Evolutionary conservation across 2,113 vertebrate species (phyloP), one percentile per base, ranked within the genome.

Genomic region (Notothenia coriiceps): DNA sequence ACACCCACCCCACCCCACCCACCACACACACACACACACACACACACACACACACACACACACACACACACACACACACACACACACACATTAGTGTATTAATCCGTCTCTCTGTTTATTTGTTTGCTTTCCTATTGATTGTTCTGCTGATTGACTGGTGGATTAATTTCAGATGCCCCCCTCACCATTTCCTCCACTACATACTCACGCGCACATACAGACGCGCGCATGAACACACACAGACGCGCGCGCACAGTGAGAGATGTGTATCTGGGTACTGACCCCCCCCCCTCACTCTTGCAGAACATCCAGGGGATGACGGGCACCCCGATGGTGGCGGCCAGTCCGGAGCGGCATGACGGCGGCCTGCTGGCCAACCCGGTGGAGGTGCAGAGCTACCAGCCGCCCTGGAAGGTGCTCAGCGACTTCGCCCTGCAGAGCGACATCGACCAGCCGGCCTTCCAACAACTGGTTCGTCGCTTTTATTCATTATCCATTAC

Each of bases 241-340:
- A 13, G 10, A n/a, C 35, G 35, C 35, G 35, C 35, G 35, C 35
- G 35, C 13, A 18, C 51, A 47, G 9, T 63, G 9, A 55, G 2
- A 9, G 11, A 14, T 46, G 40, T 74, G 22, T 61, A 7, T 17
- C 43, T 35, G 14, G 54, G 18, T 44, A 12, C 66, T 83, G 54
- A 86, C 69, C 68, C 10, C 22, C 14, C 12, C 25, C 25, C 25
- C 25, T 2, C 22, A 2, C 25, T 68, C 13, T 95, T 92, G 67
- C 95, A 99, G 98, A 99, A 99, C 93, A 99, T 99, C 93, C 98
- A 99, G 80, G 98, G 98, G 69, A 97, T 99, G 98, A 99, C 98
- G 69, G 98, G 98, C 84, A 99, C 98, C 84, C 98, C 98, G 43
- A 99, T 99, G 98, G 98, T 99, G 91, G 98, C 98, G 54, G 96